Evolutionary conservation across 1,140 invertebrate species (phyloP), one percentile per base, ranked within the genome.

Genomic region (Drosophila sulfurigaster): DNA sequence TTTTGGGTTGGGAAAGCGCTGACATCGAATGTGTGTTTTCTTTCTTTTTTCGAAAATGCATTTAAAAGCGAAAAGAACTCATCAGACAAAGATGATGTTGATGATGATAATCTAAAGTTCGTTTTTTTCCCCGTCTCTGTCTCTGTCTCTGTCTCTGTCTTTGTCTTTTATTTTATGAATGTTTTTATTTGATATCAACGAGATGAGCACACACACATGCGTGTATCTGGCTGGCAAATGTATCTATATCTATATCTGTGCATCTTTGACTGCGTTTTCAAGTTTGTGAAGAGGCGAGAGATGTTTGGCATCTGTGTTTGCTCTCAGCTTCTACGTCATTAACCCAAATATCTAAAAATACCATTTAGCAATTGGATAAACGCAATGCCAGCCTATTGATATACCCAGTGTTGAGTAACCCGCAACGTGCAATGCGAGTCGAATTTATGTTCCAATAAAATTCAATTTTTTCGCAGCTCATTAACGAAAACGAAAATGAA

Each of bases 291-390:
- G 35, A 38, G 35, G 78, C 49, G 56, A 58, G 56, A 58, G 7
- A 38, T 38, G 35, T 38, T 38, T 68, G 72, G 82, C 82, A 86
- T 86, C 82, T 88, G 82, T 75, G 78, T 79, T 87, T 58, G 63
- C 63, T 65, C 54, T 58, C 43, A 11, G 43, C 43, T 25, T 38
- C 71, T 66, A 80, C 85, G 60, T 88, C 85, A 88, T 88, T 88
- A 89, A 89, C 83, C 83, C 85, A 87, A 88, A 88, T 88, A 81
- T 82, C 83, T 88, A 82, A 77, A 75, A 88, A 87, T 83, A 88
- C 74, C 66, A 83, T 70, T 85, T 88, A 70, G 78, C 83, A 75
- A 88, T 79, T 73, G 74, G 59, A 73, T 60, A 62, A 72, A 72
- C 46, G 66, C 72, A 75, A 71, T 75, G 67, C 54, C 73, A 71